Conservation (phyloP, 2,113 vertebrate genomes). For the Alosa alosa region DNA sequence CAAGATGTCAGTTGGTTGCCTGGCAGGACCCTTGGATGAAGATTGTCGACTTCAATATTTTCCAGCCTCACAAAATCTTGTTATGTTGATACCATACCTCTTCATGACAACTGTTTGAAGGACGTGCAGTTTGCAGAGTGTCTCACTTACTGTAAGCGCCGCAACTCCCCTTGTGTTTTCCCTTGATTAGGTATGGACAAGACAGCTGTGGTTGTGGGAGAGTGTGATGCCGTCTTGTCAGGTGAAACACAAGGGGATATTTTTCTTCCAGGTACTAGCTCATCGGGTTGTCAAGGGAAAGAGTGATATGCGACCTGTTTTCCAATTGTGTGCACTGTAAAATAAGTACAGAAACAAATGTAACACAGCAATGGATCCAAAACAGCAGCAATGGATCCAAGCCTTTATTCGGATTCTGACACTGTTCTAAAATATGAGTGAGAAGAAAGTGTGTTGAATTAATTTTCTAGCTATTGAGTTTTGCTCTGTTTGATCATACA, state of each 20-base stretch:
- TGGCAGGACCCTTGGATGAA: too few species aligned
- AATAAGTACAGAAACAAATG: neutral
- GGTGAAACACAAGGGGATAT: slow-evolving; percentile 29
- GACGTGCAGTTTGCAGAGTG: neutral
- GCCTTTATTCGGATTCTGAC: neutral
- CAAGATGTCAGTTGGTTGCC: too few species aligned
- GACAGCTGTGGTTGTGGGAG: neutral
- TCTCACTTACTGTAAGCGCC: neutral
- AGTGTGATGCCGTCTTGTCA: slow-evolving; percentile 27
- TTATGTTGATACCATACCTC: neutral
- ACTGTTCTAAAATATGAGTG: neutral
- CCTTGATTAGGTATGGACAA: neutral
- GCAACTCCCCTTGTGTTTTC: neutral
- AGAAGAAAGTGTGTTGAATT: neutral
- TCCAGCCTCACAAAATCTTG: too few species aligned
- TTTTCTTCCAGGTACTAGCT: slow-evolving; percentile 28
- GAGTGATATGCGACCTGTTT: slow-evolving; percentile 22
- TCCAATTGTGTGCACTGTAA: neutral
- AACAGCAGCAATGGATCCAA: neutral
- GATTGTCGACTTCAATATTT: too few species aligned
- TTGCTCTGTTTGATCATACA: neutral
- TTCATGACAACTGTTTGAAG: neutral
- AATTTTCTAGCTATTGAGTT: neutral
- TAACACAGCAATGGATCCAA: neutral
- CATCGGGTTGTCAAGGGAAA: slow-evolving; percentile 36